Percentiles rank a stretch among this genome's conserved stretches.
phyloP scores from a whole-genome alignment of 2,888 invertebrate genomes.

The Siphonodentalium dalli region DNA sequence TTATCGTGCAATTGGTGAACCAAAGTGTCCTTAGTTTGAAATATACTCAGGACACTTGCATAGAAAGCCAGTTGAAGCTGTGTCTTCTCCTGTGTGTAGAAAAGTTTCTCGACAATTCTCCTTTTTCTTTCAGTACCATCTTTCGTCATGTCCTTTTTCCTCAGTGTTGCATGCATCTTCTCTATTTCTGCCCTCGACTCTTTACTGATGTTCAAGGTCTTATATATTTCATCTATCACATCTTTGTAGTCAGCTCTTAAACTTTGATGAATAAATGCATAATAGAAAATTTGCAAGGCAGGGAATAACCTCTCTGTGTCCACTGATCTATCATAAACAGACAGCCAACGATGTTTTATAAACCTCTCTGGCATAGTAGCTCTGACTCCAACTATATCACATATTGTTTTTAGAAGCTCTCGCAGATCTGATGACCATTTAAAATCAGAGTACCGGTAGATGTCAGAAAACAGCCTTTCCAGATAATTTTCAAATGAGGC shows the following conservation, averaged over 20 bases:
- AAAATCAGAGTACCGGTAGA: constrained; percentile 31
- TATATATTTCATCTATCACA: too few species aligned
- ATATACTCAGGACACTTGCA: not conserved
- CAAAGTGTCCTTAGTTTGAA: not conserved
- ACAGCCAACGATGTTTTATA: constrained; percentile 28
- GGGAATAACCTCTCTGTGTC: constrained; percentile 9
- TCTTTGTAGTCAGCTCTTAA: too few species aligned
- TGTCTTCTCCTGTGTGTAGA: not conserved
- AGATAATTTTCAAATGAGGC: constrained; percentile 27
- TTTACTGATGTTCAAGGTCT: too few species aligned
- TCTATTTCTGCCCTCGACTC: too few species aligned
- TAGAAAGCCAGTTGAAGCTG: not conserved
- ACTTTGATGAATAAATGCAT: too few species aligned
- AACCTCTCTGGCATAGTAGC: constrained; percentile 27
- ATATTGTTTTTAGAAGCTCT: constrained; percentile 21
- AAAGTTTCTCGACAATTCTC: not conserved
- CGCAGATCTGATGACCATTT: constrained; percentile 28
- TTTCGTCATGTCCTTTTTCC: not conserved
- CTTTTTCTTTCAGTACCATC: not conserved
- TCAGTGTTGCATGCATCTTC: too few species aligned
- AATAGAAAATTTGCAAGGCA: constrained; percentile 12
- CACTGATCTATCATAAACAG: constrained; percentile 20
- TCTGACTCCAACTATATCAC: constrained; percentile 18
- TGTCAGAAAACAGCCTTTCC: constrained; percentile 24
- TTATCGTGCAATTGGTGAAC: not conserved